Evolutionary conservation across 2,888 invertebrate genomes (phyloP).

Genomic region (Tachystola acroxantha): DNA sequence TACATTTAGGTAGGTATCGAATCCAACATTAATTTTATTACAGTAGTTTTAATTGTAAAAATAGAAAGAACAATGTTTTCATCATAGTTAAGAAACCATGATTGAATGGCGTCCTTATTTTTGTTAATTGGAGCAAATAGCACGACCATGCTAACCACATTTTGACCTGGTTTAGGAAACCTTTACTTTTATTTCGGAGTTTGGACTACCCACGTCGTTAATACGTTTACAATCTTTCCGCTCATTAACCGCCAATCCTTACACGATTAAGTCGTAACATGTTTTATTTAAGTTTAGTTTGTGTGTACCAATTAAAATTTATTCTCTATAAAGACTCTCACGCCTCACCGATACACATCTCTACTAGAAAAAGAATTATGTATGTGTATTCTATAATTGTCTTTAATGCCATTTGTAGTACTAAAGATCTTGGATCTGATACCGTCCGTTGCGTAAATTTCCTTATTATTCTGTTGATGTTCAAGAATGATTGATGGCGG

Average conservation of each 20-base stretch:
- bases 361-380: slow-evolving; percentile 46
- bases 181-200: slow-evolving; percentile 9
- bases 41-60: slow-evolving; percentile 18
- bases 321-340: slow-evolving; percentile 55
- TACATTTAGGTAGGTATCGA: too few relatives aligned
- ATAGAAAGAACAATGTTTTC: slow-evolving; percentile 19
- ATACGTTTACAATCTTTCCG: slow-evolving; percentile 66
- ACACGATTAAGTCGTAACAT: slow-evolving; percentile 67
- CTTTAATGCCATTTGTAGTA: slow-evolving; percentile 48
- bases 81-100: slow-evolving; percentile 27
- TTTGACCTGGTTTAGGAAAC: slow-evolving; percentile 25
- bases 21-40: slow-evolving; percentile 20
- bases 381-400: slow-evolving; percentile 56
- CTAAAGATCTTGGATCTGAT: slow-evolving; percentile 29
- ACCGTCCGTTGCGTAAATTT: slow-evolving; percentile 39
- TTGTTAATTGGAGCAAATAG: slow-evolving; percentile 31
- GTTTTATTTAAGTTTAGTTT: slow-evolving; percentile 52
- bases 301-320: slow-evolving; percentile 66
- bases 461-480: slow-evolving; percentile 37
- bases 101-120: slow-evolving; percentile 27
- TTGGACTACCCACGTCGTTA: slow-evolving; percentile 58
- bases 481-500: slow-evolving; percentile 45
- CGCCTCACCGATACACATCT: slow-evolving; percentile 58
- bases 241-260: slow-evolving; percentile 68
- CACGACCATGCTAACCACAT: slow-evolving; percentile 15